A percentile compares a stretch with the other conserved stretches of the same genome.
These are phyloP conservation scores for Chromis chromis DNA, from an alignment of 2,797 vertebrate species.

Conservation along the genomic window DNA sequence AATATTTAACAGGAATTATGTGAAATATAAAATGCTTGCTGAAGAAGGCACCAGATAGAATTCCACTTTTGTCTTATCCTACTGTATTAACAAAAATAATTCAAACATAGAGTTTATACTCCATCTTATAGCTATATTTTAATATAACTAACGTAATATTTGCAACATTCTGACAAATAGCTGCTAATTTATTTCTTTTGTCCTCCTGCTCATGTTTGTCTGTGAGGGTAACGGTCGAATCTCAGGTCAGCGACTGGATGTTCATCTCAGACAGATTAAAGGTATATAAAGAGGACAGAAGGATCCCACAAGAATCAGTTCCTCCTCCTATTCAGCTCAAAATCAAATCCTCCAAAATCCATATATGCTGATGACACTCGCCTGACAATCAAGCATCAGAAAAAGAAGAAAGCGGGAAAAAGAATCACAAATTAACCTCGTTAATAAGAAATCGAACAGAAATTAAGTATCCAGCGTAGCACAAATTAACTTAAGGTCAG, in stretches of 20 bases:
- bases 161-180: neutral
- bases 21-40: neutral
- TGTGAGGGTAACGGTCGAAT: neutral
- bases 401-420: neutral
- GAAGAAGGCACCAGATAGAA: neutral
- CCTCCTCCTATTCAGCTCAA: neutral
- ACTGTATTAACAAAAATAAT: neutral
- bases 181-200: neutral
- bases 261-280: conserved; percentile 2
- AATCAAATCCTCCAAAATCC: neutral
- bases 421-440: neutral
- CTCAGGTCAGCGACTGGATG: neutral
- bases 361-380: conserved; percentile 23
- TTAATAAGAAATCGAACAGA: neutral
- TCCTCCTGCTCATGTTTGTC: neutral
- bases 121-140: neutral
- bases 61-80: neutral
- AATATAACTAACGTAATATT: neutral
- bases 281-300: neutral
- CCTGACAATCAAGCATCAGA: neutral
- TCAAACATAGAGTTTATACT: neutral
- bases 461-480: too few species aligned
- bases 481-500: conserved; percentile 4
- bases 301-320: neutral
- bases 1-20: neutral